A percentile compares a stretch with the other conserved stretches of the same genome.
Evolutionary conservation across 2,888 invertebrate genomes (phyloP).

Genomic region (Heliconius hortense): DNA sequence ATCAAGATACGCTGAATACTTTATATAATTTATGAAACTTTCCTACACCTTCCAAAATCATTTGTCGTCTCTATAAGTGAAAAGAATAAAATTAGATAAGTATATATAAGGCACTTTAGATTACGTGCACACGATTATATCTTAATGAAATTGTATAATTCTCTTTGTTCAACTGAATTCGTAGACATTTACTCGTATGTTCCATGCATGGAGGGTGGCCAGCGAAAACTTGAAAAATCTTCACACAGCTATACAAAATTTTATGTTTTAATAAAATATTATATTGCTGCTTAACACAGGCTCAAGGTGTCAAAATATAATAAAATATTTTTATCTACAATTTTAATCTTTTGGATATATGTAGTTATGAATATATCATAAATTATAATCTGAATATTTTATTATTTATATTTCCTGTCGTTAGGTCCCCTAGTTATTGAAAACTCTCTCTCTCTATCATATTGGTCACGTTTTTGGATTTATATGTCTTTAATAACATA

Average conservation of each 20-base stretch:
- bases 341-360: too few relatives aligned
- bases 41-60: background rate
- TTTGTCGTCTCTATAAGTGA: constrained; percentile 6
- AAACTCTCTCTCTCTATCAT: too few relatives aligned
- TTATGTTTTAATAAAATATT: background rate
- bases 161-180: background rate
- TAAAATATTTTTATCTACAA: background rate
- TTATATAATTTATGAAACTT: constrained; percentile 6
- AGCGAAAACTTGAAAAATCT: background rate
- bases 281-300: background rate
- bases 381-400: too few relatives aligned
- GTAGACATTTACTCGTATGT: background rate
- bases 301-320: background rate
- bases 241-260: background rate
- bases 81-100: constrained; percentile 12
- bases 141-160: constrained; percentile 1
- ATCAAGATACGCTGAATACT: background rate
- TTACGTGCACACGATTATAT: background rate
- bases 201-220: background rate
- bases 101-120: constrained; percentile 8
- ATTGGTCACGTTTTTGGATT: background rate
- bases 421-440: too few relatives aligned
- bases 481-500: background rate
- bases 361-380: too few relatives aligned
- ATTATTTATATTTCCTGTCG: too few relatives aligned